Evolutionary conservation across 1,140 invertebrate species (phyloP), one percentile per base, ranked within the genome.

Genomic region (Macrocentrus cingulum): DNA sequence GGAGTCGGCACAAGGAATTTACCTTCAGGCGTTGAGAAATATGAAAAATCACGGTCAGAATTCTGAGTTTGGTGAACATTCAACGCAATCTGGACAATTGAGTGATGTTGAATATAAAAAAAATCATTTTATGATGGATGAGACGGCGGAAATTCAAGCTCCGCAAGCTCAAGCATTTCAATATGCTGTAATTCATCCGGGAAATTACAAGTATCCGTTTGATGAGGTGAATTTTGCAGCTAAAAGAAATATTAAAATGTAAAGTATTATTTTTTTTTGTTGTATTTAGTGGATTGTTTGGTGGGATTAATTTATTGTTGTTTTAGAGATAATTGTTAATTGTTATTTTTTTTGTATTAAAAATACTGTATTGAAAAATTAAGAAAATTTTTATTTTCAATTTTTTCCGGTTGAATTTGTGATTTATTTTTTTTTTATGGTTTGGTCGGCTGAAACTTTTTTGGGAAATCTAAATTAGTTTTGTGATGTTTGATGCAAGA

Each of bases 21-120:
- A 77, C n/a, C 48, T 68, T 3, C 54, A 70, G 3, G 65, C 69
- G 0, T 25, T 63, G 1, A 72, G 69, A 6, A 42, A 49, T 0
- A 55, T 49, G 2, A 69, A 71, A 41, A 52, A 37, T 15, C 62
- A 55, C 2, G 18, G 36, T 0, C 51, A 65, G 0, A 60, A 59
- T 1, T 44, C 60, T 1, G 69, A 74, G 18, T 76, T 77, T 46
- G 63, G 48, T 0, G 66, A 64, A 48, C 77, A 74, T 18, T 71
- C 74, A 16, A 51, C 56, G 0, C 42, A 61, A 8, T 7, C 46
- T 0, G 39, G 15, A 6, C 41, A 65, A 9, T 63, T 16, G 52
- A 56, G 7, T 49, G 44, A 0, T 20, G 0, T 34, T 18, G 41
- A 42, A 1, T 59, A 52, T 39, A 52, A 52, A 2, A 51, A 59